Evolutionary conservation across 1,140 invertebrate genomes (phyloP).

Genomic region (Drosophila arizonae): DNA sequence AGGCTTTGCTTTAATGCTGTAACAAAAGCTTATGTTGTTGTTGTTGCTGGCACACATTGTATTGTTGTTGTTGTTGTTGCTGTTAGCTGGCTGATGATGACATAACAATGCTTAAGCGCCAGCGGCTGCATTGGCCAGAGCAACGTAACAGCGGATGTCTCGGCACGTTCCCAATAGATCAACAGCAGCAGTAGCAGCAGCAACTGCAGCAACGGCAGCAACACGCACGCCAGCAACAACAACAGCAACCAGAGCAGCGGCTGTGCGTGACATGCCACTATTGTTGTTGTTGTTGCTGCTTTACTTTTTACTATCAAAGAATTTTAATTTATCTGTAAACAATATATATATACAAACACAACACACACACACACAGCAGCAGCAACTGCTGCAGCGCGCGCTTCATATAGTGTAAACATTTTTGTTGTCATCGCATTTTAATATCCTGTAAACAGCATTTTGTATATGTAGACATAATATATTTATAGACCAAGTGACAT

Average conservation of each 20-base stretch:
- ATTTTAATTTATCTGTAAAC: constrained; percentile 79
- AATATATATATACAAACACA: constrained; percentile 47
- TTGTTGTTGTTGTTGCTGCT: constrained; percentile 44
- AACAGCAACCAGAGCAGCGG: constrained; percentile 20
- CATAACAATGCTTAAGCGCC: constrained; percentile 80
- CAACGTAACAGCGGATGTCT: constrained; percentile 62
- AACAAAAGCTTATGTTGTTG: constrained; percentile 28
- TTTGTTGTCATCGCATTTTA: constrained; percentile 16
- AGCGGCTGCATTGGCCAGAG: constrained; percentile 62
- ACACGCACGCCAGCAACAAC: constrained; percentile 28
- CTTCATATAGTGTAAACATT: constrained; percentile 10
- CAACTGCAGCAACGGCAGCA: constrained; percentile 34
- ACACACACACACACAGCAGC: neutral
- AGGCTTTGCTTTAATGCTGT: constrained; percentile 11
- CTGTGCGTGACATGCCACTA: constrained; percentile 56
- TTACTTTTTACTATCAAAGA: constrained; percentile 74
- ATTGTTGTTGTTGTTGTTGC: constrained; percentile 33
- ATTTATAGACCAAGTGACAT: neutral
- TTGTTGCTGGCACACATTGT: constrained; percentile 26
- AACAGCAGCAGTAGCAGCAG: constrained; percentile 46
- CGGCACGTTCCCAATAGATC: constrained; percentile 79
- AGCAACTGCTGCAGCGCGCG: neutral
- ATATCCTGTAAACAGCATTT: constrained; percentile 33
- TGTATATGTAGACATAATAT: neutral
- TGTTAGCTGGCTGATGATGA: constrained; percentile 72